A percentile compares a stretch with the other conserved stretches of the same genome.
phyloP scores from a whole-genome alignment of 2,113 vertebrate genomes.

The Myotis lucifugus region DNA sequence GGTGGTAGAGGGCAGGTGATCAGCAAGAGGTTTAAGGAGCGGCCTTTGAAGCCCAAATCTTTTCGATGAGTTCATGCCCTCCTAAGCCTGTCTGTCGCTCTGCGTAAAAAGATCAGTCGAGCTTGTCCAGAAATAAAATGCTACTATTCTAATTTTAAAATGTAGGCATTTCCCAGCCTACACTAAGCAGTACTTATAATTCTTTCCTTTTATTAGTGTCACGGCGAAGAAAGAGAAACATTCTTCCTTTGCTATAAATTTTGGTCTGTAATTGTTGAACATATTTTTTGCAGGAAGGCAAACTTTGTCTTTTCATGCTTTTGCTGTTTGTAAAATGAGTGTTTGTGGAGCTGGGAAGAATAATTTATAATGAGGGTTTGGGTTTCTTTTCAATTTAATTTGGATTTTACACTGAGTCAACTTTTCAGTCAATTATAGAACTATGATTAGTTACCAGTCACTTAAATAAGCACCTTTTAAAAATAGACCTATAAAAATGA shows the following conservation, averaged over 20 bases:
- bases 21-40: slow-evolving; percentile 81
- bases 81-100: slow-evolving; percentile 76
- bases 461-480: slow-evolving; percentile 85
- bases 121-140: slow-evolving; percentile 81
- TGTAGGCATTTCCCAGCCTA: slow-evolving; percentile 74
- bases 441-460: slow-evolving; percentile 81
- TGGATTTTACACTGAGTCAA: slow-evolving; percentile 82
- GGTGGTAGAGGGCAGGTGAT: slow-evolving; percentile 82
- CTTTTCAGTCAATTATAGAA: slow-evolving; percentile 84
- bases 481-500: slow-evolving; percentile 86
- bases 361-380: slow-evolving; percentile 78
- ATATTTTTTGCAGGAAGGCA: slow-evolving; percentile 77
- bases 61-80: slow-evolving; percentile 77
- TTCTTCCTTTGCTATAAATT: slow-evolving; percentile 76
- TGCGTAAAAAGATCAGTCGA: slow-evolving; percentile 78
- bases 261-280: slow-evolving; percentile 70
- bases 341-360: slow-evolving; percentile 74
- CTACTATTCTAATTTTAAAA: slow-evolving; percentile 75
- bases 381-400: slow-evolving; percentile 77
- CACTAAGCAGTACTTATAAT: slow-evolving; percentile 76
- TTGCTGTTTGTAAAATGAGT: slow-evolving; percentile 65
- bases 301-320: slow-evolving; percentile 77
- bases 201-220: slow-evolving; percentile 78
- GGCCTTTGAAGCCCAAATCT: slow-evolving; percentile 81
- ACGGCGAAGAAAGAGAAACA: slow-evolving; percentile 70